Percentiles rank a stretch among this genome's conserved stretches.
Conservation (phyloP, 1,140 invertebrate genomes). For the Ephestia elutella region DNA sequence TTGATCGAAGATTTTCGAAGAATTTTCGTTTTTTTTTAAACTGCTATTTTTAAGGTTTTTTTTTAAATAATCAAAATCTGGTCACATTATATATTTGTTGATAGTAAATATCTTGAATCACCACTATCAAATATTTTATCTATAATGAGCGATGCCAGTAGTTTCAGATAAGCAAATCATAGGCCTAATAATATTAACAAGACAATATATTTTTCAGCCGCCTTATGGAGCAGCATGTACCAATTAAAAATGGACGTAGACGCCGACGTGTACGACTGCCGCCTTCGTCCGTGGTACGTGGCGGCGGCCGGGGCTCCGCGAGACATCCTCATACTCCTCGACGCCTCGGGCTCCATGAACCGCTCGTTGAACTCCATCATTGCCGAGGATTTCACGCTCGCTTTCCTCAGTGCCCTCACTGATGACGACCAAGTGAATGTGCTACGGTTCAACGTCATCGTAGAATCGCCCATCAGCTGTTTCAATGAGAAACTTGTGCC, state of each 20-base stretch:
- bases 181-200: not conserved
- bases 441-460: constrained; percentile 76
- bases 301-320: constrained; percentile 93
- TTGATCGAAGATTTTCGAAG: no score
- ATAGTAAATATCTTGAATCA: no score
- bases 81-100: no score
- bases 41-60: no score
- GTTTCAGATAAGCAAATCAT: not conserved
- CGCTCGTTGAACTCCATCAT: constrained; percentile 84
- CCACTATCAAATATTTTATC: no score
- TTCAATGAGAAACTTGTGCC: constrained; percentile 63
- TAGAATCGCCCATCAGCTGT: constrained; percentile 51
- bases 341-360: constrained; percentile 94
- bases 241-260: constrained; percentile 40
- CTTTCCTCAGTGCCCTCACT: constrained; percentile 92
- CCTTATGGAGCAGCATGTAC: constrained; percentile 53
- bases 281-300: constrained; percentile 92
- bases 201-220: constrained; percentile 29
- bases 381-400: constrained; percentile 88
- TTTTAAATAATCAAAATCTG: no score
- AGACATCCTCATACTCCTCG: constrained; percentile 92
- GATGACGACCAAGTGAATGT: constrained; percentile 97
- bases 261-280: constrained; percentile 82
- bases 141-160: no score
- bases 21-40: no score